Percentiles rank a stretch among this genome's conserved stretches.
Conservation (phyloP, 2,797 vertebrate species). For the Acridotheres tristis region DNA sequence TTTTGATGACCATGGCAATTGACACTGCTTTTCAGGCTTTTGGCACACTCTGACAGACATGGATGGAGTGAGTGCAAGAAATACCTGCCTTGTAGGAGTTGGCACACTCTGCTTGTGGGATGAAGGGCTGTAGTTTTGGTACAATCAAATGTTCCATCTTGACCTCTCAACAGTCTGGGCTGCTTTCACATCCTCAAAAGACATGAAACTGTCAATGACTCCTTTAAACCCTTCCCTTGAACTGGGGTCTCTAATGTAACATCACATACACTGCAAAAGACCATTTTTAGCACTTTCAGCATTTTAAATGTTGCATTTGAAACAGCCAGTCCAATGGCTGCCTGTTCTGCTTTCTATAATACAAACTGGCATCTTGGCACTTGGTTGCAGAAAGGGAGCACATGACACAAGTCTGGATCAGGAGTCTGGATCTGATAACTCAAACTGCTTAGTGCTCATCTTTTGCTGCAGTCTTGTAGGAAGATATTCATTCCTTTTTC, state of each 20-base stretch:
- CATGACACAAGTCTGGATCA: neutral
- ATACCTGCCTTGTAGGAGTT: neutral
- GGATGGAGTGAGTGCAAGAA: neutral
- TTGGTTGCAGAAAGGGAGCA: neutral
- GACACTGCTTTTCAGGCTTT: neutral
- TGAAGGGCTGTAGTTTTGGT: neutral
- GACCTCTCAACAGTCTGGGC: neutral
- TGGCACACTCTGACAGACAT: neutral
- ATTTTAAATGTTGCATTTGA: neutral
- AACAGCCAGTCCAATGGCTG: neutral
- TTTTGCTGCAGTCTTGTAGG: neutral
- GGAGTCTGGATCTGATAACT: neutral
- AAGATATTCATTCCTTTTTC: neutral
- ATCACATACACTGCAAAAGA: neutral
- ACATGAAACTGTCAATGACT: neutral
- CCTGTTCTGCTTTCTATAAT: neutral
- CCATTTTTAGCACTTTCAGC: neutral
- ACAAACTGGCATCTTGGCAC: neutral
- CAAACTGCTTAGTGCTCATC: neutral
- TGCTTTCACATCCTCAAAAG: neutral
- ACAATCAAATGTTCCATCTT: neutral
- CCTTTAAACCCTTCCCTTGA: neutral
- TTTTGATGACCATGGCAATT: slow-evolving; percentile 31
- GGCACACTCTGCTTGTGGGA: neutral
- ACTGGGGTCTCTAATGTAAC: neutral